phyloP scores from a whole-genome alignment of 2,888 invertebrate genomes.

The Diadromus collaris region DNA sequence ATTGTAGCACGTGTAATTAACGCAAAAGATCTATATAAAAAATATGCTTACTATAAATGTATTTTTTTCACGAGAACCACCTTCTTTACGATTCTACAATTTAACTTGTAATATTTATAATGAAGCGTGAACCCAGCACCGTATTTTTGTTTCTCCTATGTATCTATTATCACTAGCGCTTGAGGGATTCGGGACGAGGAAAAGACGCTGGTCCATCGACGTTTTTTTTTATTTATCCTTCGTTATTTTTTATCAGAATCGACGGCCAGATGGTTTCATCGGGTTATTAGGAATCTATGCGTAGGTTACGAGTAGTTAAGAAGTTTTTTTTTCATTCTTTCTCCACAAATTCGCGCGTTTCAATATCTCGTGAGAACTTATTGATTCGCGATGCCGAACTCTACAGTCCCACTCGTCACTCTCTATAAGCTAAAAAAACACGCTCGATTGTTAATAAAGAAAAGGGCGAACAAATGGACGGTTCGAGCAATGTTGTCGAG shows the following conservation, averaged over 20 bases:
- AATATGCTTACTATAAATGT: neutral
- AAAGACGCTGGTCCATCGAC: conserved; percentile 41
- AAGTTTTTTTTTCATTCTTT: conserved; percentile 35
- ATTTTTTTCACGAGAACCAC: conserved; percentile 19
- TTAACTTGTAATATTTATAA: conserved; percentile 48
- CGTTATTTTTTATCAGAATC: conserved; percentile 19
- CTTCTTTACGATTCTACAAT: conserved; percentile 38
- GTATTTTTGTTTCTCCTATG: conserved; percentile 64
- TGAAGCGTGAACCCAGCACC: conserved; percentile 75
- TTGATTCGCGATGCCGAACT: conserved; percentile 69
- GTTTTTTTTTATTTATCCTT: conserved; percentile 39
- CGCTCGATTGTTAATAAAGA: conserved; percentile 35
- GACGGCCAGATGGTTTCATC: conserved; percentile 24
- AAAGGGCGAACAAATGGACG: conserved; percentile 52
- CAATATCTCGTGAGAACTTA: conserved; percentile 39
- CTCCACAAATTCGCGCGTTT: conserved; percentile 7
- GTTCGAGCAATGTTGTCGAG: conserved; percentile 48
- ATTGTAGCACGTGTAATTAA: conserved; percentile 39
- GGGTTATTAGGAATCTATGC: conserved; percentile 7
- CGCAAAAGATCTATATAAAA: neutral
- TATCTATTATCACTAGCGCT: conserved; percentile 73
- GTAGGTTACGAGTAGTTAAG: conserved; percentile 29
- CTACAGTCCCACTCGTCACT: conserved; percentile 76
- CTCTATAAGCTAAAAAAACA: conserved; percentile 29
- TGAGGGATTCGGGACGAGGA: conserved; percentile 20